Percentiles rank a stretch among this genome's conserved stretches.
These are phyloP conservation scores for Amia ocellicauda DNA, from an alignment of 2,113 vertebrate species.

Conservation along the genomic window DNA sequence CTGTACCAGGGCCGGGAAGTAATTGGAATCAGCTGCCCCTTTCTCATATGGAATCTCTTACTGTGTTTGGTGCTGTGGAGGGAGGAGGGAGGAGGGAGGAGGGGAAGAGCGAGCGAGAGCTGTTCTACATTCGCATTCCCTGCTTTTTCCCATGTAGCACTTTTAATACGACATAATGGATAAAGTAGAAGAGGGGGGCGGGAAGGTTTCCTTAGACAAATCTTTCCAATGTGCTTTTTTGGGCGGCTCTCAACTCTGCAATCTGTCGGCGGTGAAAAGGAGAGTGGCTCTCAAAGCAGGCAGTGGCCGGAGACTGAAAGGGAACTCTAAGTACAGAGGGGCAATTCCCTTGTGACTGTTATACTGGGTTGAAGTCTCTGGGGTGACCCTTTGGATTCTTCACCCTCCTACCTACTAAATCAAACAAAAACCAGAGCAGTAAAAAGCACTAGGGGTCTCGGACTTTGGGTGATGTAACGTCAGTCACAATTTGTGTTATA, in stretches of 20 bases:
- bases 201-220: conserved; percentile 30
- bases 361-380: too few relatives aligned
- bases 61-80: conserved; percentile 42
- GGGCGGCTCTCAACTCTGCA: conserved; percentile 33
- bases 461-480: too few relatives aligned
- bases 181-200: conserved; percentile 27
- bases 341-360: not conserved
- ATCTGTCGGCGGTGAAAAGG: conserved; percentile 20
- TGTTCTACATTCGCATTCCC: conserved; percentile 29
- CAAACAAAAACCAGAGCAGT: too few relatives aligned
- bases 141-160: conserved; percentile 41
- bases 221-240: conserved; percentile 32
- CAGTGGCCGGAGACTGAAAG: too few relatives aligned
- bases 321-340: conserved; percentile 5
- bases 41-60: conserved; percentile 49
- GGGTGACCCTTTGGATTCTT: too few relatives aligned
- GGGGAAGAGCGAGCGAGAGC: conserved; percentile 32
- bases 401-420: too few relatives aligned
- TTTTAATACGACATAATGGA: conserved; percentile 45
- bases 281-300: conserved; percentile 12
- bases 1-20: conserved; percentile 39
- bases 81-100: conserved; percentile 18
- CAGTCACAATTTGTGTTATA: too few relatives aligned
- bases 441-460: too few relatives aligned
- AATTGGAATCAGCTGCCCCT: conserved; percentile 63